Evolutionary conservation across 2,113 vertebrate species (phyloP).

Genomic region (Myiagra hebetior): DNA sequence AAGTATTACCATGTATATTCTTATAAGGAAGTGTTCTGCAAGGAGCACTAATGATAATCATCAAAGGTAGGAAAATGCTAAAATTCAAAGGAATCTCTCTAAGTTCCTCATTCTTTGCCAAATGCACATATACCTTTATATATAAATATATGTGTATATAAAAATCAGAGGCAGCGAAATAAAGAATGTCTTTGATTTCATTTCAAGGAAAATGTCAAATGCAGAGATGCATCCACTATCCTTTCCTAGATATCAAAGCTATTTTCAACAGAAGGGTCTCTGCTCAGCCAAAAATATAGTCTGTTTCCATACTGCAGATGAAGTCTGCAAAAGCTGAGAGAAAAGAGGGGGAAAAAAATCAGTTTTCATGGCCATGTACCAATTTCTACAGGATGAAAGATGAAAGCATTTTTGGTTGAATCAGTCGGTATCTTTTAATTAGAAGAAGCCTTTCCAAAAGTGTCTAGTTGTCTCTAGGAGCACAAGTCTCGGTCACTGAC

Average conservation of each 20-base stretch:
- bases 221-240: neutral
- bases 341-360: neutral
- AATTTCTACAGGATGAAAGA: slow-evolving; percentile 54
- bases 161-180: neutral
- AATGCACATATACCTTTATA: neutral
- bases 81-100: neutral
- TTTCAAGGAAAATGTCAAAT: slow-evolving; percentile 36
- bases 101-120: neutral
- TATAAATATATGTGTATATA: neutral
- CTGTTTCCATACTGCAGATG: slow-evolving; percentile 40
- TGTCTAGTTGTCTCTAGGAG: slow-evolving; percentile 25
- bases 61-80: neutral
- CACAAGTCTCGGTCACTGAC: slow-evolving; percentile 23
- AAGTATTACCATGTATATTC: neutral
- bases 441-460: slow-evolving; percentile 38
- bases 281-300: slow-evolving; percentile 57
- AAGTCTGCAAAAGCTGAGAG: slow-evolving; percentile 45
- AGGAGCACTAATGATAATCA: neutral
- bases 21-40: neutral
- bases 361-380: slow-evolving; percentile 52
- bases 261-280: slow-evolving; percentile 52
- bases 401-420: slow-evolving; percentile 52
- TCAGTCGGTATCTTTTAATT: slow-evolving; percentile 44
- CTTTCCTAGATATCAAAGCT: slow-evolving; percentile 59
- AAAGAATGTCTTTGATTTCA: slow-evolving; percentile 35